Evolutionary conservation across 2,888 invertebrate species (phyloP), one percentile per base, ranked within the genome.

Genomic region (Hirtodrosophila histrioides): DNA sequence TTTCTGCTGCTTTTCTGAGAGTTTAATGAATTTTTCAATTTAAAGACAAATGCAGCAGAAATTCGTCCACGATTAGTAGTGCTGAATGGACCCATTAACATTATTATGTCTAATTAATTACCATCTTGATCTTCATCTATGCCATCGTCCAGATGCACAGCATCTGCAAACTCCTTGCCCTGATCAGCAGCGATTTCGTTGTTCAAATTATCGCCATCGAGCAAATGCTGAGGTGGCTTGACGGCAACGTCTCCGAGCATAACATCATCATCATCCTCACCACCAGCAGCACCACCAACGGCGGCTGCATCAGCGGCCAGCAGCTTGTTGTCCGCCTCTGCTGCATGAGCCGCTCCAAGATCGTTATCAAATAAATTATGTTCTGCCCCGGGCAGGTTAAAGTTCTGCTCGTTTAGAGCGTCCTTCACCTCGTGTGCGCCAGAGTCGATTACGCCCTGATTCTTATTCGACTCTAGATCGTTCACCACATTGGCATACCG

Each of bases 121-220:
- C 93, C 93, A 86, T 93, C 93, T 78, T 92, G 93, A 64, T 92
- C 92, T 51, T 90, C 90, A 48, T 91, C 91, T 41, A 89, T 86
- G 63, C 83, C 90, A 62, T 92, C 91, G 60, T 92, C 92, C 39
- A 91, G 75, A 69, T 91, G 91, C 56, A 92, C 81, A 31, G 90
- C 91, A 60, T 92, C 91, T n/a, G 69, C 65, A 78, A 90, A 86
- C 55, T 92, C 90, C 68, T 92, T 92, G 31, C 91, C 91, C 60
- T 92, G 92, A 72, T 92, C 92, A 17, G 90, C 91, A 29, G 90
- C 91, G n/a, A 92, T 91, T 82, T 92, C 92, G 75, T 92, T 92
- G 56, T 92, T 91, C 31, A 93, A 89, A 74, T 92, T 92, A 27
- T 92, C 92, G 3, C 90, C 88, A 40, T 90, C 91, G 4, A 90